Evolutionary conservation across 2,888 invertebrate species (phyloP).

Genomic region (Sarcophaga carnaria): DNA sequence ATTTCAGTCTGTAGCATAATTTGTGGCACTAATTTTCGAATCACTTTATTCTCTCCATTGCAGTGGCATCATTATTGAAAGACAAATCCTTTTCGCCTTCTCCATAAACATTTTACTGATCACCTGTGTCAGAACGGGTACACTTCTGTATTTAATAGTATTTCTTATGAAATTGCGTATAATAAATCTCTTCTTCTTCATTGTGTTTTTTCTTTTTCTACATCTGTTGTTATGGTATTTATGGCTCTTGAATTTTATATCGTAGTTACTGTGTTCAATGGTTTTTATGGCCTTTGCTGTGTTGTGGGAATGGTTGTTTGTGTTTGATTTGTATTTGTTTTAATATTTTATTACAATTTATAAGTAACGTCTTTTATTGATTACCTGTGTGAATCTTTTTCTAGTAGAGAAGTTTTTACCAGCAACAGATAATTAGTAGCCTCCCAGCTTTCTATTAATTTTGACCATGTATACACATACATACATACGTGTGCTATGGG

Average conservation of each 20-base stretch:
- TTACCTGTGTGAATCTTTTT: neutral
- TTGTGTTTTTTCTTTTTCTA: neutral
- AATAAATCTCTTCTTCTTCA: constrained; percentile 15
- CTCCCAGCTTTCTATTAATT: neutral
- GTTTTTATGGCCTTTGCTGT: no score
- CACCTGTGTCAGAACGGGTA: neutral
- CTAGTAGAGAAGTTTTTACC: neutral
- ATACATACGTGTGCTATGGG: no score
- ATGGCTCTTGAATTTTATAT: constrained; percentile 16
- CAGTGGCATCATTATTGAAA: no score
- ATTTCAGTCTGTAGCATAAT: no score
- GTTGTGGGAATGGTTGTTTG: neutral
- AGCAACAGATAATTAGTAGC: constrained; percentile 7
- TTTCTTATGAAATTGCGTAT: constrained; percentile 10
- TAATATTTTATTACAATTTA: constrained; percentile 29
- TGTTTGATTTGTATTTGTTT: constrained; percentile 33
- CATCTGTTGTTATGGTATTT: neutral
- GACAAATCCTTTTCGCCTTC: no score
- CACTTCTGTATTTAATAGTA: neutral
- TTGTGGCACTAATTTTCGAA: no score
- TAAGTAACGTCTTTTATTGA: constrained; percentile 4
- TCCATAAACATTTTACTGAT: no score
- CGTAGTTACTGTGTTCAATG: neutral
- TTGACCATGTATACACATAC: neutral
- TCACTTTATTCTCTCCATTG: no score